Evolutionary conservation across 2,888 invertebrate species (phyloP).

Genomic region (Hetaerina titia): DNA sequence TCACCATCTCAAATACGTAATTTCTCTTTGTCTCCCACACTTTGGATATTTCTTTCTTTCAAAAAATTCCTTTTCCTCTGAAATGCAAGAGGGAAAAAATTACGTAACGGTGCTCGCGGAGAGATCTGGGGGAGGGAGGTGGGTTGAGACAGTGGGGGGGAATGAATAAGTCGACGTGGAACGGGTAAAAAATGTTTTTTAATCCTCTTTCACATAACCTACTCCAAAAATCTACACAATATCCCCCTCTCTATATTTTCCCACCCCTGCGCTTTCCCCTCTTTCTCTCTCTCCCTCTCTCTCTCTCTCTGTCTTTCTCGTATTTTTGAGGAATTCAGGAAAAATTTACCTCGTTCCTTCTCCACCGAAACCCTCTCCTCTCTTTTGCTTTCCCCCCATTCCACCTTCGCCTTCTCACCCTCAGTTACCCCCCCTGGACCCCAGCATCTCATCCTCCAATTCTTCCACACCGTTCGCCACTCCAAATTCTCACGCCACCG

Average conservation of each 20-base stretch:
- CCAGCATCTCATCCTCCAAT: neutral
- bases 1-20: neutral
- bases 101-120: neutral
- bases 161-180: no score
- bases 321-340: neutral
- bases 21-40: neutral
- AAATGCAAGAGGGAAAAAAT: neutral
- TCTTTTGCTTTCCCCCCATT: neutral
- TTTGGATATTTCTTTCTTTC: slow-evolving; percentile 1
- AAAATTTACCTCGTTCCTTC: neutral
- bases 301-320: neutral
- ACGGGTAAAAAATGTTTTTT: neutral
- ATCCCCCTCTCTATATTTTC: neutral
- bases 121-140: neutral
- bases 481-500: neutral
- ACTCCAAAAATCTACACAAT: neutral
- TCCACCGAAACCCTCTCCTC: neutral
- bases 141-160: neutral
- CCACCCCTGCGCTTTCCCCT: no score
- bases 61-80: neutral
- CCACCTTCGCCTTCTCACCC: neutral
- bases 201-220: neutral
- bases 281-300: neutral
- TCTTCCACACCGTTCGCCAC: neutral
- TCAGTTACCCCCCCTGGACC: neutral